phyloP scores from a whole-genome alignment of 1,140 invertebrate species.

The Oscheius sp. region DNA sequence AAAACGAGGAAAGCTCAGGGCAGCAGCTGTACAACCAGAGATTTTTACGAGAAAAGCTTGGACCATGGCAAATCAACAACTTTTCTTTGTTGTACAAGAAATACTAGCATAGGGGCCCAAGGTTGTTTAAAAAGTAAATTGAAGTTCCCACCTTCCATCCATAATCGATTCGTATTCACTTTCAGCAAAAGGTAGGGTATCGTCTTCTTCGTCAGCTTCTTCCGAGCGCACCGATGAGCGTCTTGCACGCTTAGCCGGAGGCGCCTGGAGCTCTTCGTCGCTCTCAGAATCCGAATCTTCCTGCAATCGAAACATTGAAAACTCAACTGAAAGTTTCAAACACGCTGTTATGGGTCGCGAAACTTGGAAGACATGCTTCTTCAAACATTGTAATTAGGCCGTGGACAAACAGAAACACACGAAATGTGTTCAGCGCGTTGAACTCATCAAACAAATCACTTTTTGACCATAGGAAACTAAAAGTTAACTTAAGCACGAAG shows the following conservation, averaged over 20 bases:
- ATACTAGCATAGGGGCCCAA: too few species aligned
- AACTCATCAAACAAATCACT: background rate
- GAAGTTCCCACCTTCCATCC: constrained; percentile 31
- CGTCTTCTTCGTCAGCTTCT: constrained; percentile 21
- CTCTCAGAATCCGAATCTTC: constrained; percentile 31
- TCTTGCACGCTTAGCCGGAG: constrained; percentile 19
- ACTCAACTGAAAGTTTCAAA: background rate
- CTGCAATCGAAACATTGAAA: constrained; percentile 11
- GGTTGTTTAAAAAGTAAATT: too few species aligned
- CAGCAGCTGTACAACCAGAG: background rate
- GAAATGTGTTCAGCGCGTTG: background rate
- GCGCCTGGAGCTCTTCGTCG: constrained; percentile 21
- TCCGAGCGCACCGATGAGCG: background rate
- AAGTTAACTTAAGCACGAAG: background rate
- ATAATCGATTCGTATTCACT: constrained; percentile 36
- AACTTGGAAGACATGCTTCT: too few species aligned
- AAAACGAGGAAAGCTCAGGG: background rate
- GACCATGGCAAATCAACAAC: too few species aligned
- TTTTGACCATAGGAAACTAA: background rate
- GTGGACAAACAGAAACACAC: background rate
- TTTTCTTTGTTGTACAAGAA: too few species aligned
- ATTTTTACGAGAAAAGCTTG: background rate
- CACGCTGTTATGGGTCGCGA: background rate
- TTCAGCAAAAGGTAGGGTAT: constrained; percentile 30
- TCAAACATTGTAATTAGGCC: background rate